Evolutionary conservation across 2,797 vertebrate species (phyloP), one percentile per base, ranked within the genome.

Genomic region (Anisognathus igniventris): DNA sequence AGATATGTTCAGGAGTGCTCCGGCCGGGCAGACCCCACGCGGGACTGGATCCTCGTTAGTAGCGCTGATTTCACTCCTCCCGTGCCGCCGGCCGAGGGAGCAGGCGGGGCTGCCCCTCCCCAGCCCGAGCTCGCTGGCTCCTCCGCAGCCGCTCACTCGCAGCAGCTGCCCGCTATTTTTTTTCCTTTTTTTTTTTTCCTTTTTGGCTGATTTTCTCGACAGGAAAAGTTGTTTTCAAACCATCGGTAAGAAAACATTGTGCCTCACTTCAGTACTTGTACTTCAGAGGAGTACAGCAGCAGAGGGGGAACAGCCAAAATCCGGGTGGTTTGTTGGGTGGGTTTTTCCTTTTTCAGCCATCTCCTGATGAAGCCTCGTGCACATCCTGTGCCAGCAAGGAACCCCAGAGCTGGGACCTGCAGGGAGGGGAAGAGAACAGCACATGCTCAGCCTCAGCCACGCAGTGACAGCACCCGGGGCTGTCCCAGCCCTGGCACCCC

Each of bases 201-300:
- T 94, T 94, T 88, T 94, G 94, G 92, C 93, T 94, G 90, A 72
- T 88, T 90, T 88, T 57, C 94, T 88, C 23, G 28, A 77, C 16
- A 39, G 73, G 39, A 88, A 85, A 86, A 76, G 80, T 75, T 65
- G 93, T 89, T 92, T 92, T 89, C 93, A 51, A 91, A 94, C 93
- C 31, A 5, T 45, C 1, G 75, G 77, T 88, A 54, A 88, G 93
- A 92, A 96, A 95, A 88, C 88, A 10, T 24, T 21, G 74, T 79
- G 91, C 95, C 96, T 93, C 76, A 13, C 85, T 88, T 91, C 18
- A 9, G 27, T 13, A n/a, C 76, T 91, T 48, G 80, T 77, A 93
- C 91, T 93, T 90, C 70, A 7, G 60, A 93, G 88, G 74, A 93
- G 88, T 75, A 85, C 67, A 82, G 67, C 60, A 10, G 72, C 76